phyloP scores from a whole-genome alignment of 1,140 invertebrate genomes.

The Odontomachus brunneus region DNA sequence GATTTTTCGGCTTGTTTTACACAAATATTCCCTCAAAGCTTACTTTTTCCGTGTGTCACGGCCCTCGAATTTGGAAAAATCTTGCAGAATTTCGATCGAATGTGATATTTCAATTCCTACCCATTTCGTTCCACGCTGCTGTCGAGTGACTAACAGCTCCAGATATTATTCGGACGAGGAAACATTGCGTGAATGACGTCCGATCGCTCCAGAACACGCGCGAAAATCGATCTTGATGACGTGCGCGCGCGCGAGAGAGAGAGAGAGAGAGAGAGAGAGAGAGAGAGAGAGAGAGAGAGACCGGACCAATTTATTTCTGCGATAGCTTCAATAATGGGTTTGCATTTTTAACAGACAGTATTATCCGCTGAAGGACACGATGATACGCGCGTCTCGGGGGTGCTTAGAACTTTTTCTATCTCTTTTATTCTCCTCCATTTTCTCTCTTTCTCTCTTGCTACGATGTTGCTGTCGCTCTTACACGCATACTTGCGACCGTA shows the following conservation, averaged over 20 bases:
- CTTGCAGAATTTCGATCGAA: neutral
- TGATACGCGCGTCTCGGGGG: neutral
- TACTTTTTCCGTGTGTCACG: no score
- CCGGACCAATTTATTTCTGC: constrained; percentile 34
- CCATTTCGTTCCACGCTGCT: neutral
- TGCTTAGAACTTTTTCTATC: neutral
- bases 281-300: constrained; percentile 11
- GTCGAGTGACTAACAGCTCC: neutral
- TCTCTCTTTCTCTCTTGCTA: no score
- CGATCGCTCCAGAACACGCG: constrained; percentile 33
- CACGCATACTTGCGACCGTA: neutral
- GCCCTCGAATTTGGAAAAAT: neutral
- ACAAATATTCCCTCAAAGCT: no score
- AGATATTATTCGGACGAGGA: constrained; percentile 37
- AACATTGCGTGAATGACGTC: constrained; percentile 9
- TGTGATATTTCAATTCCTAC: neutral
- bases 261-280: constrained; percentile 13
- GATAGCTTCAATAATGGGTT: constrained; percentile 18
- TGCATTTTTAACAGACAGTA: constrained; percentile 7
- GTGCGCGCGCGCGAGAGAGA: constrained; percentile 3
- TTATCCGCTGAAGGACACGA: neutral
- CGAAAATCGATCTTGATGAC: constrained; percentile 22
- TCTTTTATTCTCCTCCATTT: no score
- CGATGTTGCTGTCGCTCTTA: no score
- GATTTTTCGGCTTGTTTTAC: no score